Evolutionary conservation across 2,113 vertebrate species (phyloP).

Genomic region (Agapornis roseicollis): DNA sequence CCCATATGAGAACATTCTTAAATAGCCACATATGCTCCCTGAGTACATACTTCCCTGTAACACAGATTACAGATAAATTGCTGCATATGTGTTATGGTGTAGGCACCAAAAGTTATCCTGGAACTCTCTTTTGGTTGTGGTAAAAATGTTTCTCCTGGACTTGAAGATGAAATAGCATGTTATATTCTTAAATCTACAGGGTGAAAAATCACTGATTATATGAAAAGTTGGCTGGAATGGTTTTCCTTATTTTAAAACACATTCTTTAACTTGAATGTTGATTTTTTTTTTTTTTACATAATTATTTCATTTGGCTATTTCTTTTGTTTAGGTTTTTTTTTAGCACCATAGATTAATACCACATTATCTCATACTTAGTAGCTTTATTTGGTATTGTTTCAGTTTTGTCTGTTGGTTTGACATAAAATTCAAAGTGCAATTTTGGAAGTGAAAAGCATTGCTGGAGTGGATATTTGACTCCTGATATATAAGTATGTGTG

Average conservation of each 20-base stretch:
- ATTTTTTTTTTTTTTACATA: not conserved
- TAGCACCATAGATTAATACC: not conserved
- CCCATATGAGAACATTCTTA: not conserved
- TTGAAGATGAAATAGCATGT: not conserved
- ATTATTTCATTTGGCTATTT: not conserved
- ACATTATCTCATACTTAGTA: not conserved
- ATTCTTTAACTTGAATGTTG: not conserved
- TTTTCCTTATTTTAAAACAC: not conserved
- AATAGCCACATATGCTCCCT: not conserved
- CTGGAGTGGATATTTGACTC: constrained; percentile 36
- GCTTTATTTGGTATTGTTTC: not conserved
- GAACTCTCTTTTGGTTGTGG: not conserved
- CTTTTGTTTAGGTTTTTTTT: not conserved
- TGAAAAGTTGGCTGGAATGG: not conserved
- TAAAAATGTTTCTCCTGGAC: not conserved
- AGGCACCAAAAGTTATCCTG: not conserved
- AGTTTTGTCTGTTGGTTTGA: constrained; percentile 13
- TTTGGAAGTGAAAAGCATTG: not conserved
- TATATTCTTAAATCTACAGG: not conserved
- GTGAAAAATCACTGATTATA: not conserved
- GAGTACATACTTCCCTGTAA: not conserved
- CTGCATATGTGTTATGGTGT: not conserved
- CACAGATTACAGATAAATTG: not conserved
- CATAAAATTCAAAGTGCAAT: not conserved
- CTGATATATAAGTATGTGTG: not conserved